These are phyloP conservation scores for Biston betularia DNA, from an alignment of 2,888 invertebrate genomes.

Conservation along the genomic window DNA sequence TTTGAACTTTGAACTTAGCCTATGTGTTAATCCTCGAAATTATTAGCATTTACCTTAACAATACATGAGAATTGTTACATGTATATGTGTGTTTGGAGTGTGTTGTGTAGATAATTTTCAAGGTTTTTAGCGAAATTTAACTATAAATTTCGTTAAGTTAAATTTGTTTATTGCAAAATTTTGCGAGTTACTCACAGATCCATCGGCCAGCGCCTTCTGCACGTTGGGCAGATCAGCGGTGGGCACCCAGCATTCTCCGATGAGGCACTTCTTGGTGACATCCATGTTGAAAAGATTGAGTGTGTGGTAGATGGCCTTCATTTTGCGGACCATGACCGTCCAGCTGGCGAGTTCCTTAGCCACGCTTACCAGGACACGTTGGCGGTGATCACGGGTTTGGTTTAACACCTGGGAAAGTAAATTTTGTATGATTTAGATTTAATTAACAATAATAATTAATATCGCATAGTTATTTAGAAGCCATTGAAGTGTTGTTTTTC, in stretches of 20 bases:
- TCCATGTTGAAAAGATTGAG: constrained; percentile 95
- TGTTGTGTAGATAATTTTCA: too few species aligned
- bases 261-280: constrained; percentile 94
- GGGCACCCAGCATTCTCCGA: constrained; percentile 95
- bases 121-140: too few species aligned
- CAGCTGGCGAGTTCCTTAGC: constrained; percentile 96
- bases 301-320: constrained; percentile 97
- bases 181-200: constrained; percentile 87
- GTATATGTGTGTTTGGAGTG: too few species aligned
- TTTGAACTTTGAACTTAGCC: too few species aligned
- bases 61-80: too few species aligned
- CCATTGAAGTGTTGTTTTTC: too few species aligned
- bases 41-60: too few species aligned
- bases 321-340: constrained; percentile 96
- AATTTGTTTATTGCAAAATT: neutral
- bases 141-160: too few species aligned
- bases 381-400: constrained; percentile 97
- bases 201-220: constrained; percentile 91
- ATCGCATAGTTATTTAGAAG: too few species aligned
- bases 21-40: too few species aligned
- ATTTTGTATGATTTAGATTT: neutral
- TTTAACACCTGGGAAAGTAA: constrained; percentile 88
- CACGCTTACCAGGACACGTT: constrained; percentile 94
- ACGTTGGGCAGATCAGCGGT: constrained; percentile 90
- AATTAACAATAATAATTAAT: neutral